phyloP scores from a whole-genome alignment of 2,113 vertebrate genomes.

The Ictalurus furcatus region DNA sequence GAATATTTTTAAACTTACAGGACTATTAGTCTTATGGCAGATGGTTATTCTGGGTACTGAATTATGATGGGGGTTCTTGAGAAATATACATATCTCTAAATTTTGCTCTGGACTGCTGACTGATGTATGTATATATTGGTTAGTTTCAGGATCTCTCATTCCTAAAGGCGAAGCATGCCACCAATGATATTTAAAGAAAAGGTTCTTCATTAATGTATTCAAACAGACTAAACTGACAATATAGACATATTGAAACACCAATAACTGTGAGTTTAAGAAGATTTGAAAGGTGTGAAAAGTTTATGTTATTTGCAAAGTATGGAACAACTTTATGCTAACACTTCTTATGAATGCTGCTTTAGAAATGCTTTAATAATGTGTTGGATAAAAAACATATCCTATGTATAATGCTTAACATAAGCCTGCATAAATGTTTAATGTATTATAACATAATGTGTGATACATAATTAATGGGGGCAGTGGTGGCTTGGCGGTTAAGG shows the following conservation, averaged over 20 bases:
- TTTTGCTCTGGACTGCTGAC: neutral
- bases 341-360: neutral
- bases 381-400: neutral
- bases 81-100: neutral
- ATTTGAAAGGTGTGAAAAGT: neutral
- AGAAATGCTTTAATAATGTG: neutral
- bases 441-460: neutral
- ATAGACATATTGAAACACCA: neutral
- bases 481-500: no score
- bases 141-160: neutral
- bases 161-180: neutral
- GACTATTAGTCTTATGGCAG: slow-evolving; percentile 10
- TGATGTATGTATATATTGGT: neutral
- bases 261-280: neutral
- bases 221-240: neutral
- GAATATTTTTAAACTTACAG: neutral
- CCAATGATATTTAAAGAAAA: neutral
- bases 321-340: neutral
- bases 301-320: neutral
- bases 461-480: neutral
- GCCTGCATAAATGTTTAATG: neutral
- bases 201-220: neutral
- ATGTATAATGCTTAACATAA: neutral
- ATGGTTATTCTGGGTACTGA: slow-evolving; percentile 7
- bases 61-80: slow-evolving; percentile 9